phyloP scores from a whole-genome alignment of 2,888 invertebrate genomes.

The Pristionchus maxplancki region DNA sequence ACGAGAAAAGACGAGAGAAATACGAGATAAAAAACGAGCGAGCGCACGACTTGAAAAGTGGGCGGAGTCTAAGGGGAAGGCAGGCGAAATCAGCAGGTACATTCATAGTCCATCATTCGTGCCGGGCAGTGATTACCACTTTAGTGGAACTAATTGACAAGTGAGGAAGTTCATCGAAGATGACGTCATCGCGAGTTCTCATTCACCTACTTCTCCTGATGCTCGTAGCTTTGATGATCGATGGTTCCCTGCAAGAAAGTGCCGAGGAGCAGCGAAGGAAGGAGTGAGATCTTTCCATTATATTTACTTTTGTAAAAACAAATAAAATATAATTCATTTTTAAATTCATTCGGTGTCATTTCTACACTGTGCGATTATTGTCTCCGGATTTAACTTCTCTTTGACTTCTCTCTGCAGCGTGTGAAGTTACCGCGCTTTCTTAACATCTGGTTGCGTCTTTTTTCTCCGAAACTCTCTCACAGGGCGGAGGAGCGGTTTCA shows the following conservation, averaged over 20 bases:
- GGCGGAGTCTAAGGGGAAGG: constrained; percentile 7
- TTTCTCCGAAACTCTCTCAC: neutral
- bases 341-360: no score
- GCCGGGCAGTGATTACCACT: neutral
- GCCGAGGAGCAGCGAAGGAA: neutral
- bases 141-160: neutral
- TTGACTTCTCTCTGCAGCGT: no score
- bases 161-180: neutral
- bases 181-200: neutral
- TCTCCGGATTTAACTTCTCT: no score
- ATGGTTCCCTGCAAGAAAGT: neutral
- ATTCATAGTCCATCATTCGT: constrained; percentile 28
- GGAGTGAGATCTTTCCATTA: neutral
- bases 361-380: no score
- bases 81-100: constrained; percentile 37
- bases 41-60: constrained; percentile 3
- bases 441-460: neutral
- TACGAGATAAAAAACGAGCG: neutral
- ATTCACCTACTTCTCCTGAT: neutral
- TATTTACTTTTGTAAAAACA: no score
- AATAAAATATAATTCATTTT: no score
- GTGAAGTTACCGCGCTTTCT: neutral
- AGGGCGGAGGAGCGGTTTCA: neutral
- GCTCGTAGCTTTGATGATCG: neutral
- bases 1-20: neutral